Percentiles rank a stretch among this genome's conserved stretches.
These are phyloP conservation scores for Pocillopora meandrina DNA, from an alignment of 92 coral and sea anemone species.

Conservation along the genomic window DNA sequence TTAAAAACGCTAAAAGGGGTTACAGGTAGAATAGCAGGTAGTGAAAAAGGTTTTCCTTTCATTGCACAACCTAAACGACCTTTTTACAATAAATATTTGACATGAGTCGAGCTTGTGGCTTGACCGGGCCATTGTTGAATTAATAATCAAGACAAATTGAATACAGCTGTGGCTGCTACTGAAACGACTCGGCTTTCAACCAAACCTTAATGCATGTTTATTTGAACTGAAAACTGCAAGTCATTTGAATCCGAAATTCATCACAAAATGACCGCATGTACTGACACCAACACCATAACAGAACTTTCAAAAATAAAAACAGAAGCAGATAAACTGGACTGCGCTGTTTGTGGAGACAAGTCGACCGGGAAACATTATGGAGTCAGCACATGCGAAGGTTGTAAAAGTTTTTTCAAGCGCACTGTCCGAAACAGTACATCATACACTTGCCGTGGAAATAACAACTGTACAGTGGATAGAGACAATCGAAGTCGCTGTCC, in stretches of 20 bases:
- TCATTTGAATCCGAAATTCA: background rate
- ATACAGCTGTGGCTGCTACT: constrained; percentile 31
- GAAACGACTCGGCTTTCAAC: constrained; percentile 11
- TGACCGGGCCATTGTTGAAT: constrained; percentile 47
- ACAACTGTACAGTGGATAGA: constrained; percentile 75
- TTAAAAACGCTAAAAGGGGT: constrained; percentile 29
- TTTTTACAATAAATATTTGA: constrained; percentile 39
- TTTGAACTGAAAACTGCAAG: background rate
- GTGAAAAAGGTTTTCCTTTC: background rate
- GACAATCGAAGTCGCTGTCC: constrained; percentile 90
- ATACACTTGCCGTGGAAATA: constrained; percentile 87
- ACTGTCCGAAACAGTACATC: constrained; percentile 86
- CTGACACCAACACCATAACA: constrained; percentile 16
- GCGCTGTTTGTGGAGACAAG: constrained; percentile 89
- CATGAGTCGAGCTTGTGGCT: constrained; percentile 38
- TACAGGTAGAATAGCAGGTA: constrained; percentile 37
- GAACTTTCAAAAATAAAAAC: constrained; percentile 46
- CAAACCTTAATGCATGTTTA: background rate
- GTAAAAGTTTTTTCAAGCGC: constrained; percentile 89
- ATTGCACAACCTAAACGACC: constrained; percentile 35
- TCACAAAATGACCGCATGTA: constrained; percentile 29
- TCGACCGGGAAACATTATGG: constrained; percentile 92
- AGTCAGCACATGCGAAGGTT: constrained; percentile 90
- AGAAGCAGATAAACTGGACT: constrained; percentile 69
- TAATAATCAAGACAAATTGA: constrained; percentile 43